Base-by-base conservation (phyloP, 2,797 vertebrate species). In the Podarcis siculus region DNA sequence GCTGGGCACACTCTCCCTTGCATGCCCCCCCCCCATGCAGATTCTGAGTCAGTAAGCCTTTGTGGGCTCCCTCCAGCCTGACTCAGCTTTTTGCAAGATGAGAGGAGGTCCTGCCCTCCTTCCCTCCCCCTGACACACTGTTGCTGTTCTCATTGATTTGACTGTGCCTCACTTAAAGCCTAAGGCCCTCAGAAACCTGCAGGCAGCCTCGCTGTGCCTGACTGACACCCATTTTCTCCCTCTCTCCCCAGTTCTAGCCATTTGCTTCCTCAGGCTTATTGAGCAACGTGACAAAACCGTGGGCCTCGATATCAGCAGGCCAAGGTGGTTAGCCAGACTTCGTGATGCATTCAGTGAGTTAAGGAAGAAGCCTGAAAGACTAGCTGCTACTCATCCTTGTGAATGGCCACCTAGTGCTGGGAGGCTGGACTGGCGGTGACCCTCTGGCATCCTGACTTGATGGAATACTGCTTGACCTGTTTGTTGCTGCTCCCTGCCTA, bases 241-340 rank as follows among this genome's bases (percentile, higher is more conserved):
- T 91, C 83, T 91, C 9, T 89, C 45, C 91, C 55, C 83, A 97
- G 97, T 89, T 96, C 49, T 97, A 97, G 87, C 49, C 77, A 84
- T 66, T 13, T 83, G 88, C 15, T 89, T 83, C 80, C 64, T 92
- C 87, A 82, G 25, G 67, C 88, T 83, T 91, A 92, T 75, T 75
- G 84, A 67, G 85, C 77, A 42, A 78, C 3, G 35, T 55, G 64
- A 71, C 80, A 86, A 89, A 94, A 79, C 71, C n/a, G 49, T 86
- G 87, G 39, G 78, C 72, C 92, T n/a, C 71, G 79, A 67, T 82
- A 10, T 67, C 8, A 89, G 72, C 87, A 92, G 1, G n/a, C 88
- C 86, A 91, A 90, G 92, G 87, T 93, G 75, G 85, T 67, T 72
- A 73, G 15, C 76, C 77, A 90, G 89, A 91, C 90, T 93, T 79